Conservation (phyloP, 2,888 invertebrate genomes). For the Dryococelus australis region DNA sequence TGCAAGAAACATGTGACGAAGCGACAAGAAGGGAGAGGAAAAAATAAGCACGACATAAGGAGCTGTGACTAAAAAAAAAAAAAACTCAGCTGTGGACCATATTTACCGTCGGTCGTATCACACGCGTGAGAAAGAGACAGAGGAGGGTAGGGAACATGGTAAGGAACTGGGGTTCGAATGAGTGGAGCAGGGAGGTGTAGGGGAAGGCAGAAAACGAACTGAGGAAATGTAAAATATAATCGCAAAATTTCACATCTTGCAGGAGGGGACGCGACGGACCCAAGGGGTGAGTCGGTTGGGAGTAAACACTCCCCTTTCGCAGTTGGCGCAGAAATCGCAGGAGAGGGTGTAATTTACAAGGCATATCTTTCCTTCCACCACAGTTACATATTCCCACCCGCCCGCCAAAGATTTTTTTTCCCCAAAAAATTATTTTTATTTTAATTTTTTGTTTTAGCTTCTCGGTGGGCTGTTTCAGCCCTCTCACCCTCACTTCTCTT, state of each 20-base stretch:
- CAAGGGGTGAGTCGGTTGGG: neutral
- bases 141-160: neutral
- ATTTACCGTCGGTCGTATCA: neutral
- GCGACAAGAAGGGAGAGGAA: neutral
- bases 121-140: neutral
- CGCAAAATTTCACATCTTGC: slow-evolving; percentile 17
- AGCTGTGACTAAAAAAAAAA: neutral
- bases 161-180: neutral
- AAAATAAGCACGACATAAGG: neutral
- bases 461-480: slow-evolving; percentile 5
- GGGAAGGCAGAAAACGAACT: neutral
- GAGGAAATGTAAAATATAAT: slow-evolving; percentile 28
- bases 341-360: slow-evolving; percentile 30
- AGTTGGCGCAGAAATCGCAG: slow-evolving; percentile 24
- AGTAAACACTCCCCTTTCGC: slow-evolving; percentile 11
- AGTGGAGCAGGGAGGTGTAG: neutral
- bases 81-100: neutral
- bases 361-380: slow-evolving; percentile 24
- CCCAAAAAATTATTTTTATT: neutral
- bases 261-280: neutral
- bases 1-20: neutral
- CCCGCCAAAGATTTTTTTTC: neutral
- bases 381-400: neutral
- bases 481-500: neutral
- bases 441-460: neutral